Base-by-base conservation (phyloP, 1,140 invertebrate genomes). In the Drosophila truncata region DNA sequence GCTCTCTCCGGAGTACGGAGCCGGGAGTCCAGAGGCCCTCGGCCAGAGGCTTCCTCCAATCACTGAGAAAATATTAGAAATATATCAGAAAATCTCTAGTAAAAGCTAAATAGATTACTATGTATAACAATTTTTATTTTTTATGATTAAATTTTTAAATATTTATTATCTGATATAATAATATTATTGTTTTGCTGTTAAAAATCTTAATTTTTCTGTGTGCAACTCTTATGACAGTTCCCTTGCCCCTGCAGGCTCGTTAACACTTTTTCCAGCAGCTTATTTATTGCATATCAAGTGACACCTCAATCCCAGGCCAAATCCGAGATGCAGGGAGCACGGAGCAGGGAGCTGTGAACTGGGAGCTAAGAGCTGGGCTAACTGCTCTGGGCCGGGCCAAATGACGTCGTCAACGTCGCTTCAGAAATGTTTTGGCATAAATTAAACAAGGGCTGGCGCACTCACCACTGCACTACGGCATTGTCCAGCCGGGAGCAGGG, bases 251-350 rank as follows among this genome's bases (percentile, higher is more conserved):
- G 13, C 74, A 57, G 83, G 75, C 83, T 86, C 80, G 84, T 88
- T 80, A 87, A 87, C 83, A 86, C 82, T 88, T 86, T 80, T 82
- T 80, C 84, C 83, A 85, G 62, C 58, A 81, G 71, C 84, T 87
- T 87, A 87, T 87, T 87, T 87, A 87, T 87, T 79, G 83, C 83
- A 87, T 87, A 87, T 87, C 82, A 87, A 87, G 67, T 80, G 80
- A 88, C 84, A 88, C 85, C 80, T 88, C 57, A 58, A 67, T 70
- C 58, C 76, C 42, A 58, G 61, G 16, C 47, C 66, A 49, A 66
- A 67, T 70, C 42, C 58, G 10, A 62, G 58, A 31, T 49, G 52
- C 25, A 52, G 31, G 59, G 6, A 13, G 23, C 23, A 1, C 18
- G 59, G 25, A 23, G 6, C 42, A 6, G 42, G 20, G 20, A 20